These are phyloP conservation scores for Apis florea DNA, from an alignment of 1,140 invertebrate species.

Conservation along the genomic window DNA sequence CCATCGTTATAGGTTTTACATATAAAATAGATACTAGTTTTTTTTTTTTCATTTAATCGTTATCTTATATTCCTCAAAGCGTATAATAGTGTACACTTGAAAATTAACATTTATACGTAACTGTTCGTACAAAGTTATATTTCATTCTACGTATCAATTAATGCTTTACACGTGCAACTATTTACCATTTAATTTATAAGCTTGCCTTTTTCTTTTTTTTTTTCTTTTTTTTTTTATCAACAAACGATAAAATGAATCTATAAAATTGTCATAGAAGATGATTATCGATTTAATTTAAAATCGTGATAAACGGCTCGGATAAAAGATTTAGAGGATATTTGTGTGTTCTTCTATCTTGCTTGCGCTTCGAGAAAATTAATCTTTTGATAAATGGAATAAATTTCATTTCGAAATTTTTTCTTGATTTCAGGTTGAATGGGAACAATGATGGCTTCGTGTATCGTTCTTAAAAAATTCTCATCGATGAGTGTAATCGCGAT, in stretches of 20 bases:
- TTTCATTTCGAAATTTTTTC: background rate
- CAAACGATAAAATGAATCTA: no score
- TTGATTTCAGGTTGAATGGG: slow-evolving; percentile 7
- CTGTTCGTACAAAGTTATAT: background rate
- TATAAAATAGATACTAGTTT: no score
- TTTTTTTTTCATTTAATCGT: background rate
- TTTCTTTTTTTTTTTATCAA: background rate
- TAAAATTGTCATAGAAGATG: no score
- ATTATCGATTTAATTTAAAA: no score
- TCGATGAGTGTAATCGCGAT: slow-evolving; percentile 16
- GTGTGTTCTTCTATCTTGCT: no score
- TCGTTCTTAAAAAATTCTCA: background rate
- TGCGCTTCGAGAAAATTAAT: no score
- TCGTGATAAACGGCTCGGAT: no score
- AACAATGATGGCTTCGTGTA: slow-evolving; percentile 24
- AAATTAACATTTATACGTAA: background rate
- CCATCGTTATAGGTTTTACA: no score
- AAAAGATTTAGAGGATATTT: no score
- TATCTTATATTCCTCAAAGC: no score
- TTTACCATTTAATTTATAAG: background rate
- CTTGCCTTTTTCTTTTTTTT: background rate
- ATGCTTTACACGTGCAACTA: background rate
- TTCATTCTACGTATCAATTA: background rate
- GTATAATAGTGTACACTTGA: background rate
- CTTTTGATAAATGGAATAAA: background rate